These are phyloP conservation scores for Pocillopora meandrina DNA, from an alignment of 92 coral and sea anemone species.

Conservation along the genomic window DNA sequence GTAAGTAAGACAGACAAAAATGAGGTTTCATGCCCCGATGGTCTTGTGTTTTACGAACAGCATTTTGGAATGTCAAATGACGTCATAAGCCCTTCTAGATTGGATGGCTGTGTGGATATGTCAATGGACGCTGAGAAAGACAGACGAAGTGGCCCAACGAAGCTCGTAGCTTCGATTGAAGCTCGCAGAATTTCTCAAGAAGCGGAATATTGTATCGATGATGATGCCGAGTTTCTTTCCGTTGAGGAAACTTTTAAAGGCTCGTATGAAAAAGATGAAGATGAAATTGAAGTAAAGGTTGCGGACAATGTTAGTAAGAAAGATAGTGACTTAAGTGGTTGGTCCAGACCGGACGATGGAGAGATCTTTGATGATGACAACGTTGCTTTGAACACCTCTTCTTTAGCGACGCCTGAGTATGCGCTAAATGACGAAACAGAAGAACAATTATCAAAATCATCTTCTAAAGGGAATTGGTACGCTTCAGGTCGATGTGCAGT, in stretches of 20 bases:
- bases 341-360: not conserved
- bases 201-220: not conserved
- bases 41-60: constrained; percentile 3
- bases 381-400: not conserved
- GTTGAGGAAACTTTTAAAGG: not conserved
- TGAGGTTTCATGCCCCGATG: constrained; percentile 7
- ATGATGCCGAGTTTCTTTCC: not conserved
- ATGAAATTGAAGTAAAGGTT: not conserved
- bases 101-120: not conserved
- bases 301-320: not conserved
- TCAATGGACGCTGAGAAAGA: not conserved
- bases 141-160: not conserved
- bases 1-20: not conserved
- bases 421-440: not conserved
- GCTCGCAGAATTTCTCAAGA: not conserved
- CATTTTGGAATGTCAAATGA: not conserved
- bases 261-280: not conserved
- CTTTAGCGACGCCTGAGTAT: not conserved
- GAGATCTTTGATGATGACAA: not conserved
- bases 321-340: not conserved
- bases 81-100: not conserved
- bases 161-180: not conserved
- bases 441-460: not conserved
- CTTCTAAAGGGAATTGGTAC: not conserved
- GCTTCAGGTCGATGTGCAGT: not conserved